Conservation (phyloP, 1,140 invertebrate species). For the Pachyrhynchus sulphureomaculatus region DNA sequence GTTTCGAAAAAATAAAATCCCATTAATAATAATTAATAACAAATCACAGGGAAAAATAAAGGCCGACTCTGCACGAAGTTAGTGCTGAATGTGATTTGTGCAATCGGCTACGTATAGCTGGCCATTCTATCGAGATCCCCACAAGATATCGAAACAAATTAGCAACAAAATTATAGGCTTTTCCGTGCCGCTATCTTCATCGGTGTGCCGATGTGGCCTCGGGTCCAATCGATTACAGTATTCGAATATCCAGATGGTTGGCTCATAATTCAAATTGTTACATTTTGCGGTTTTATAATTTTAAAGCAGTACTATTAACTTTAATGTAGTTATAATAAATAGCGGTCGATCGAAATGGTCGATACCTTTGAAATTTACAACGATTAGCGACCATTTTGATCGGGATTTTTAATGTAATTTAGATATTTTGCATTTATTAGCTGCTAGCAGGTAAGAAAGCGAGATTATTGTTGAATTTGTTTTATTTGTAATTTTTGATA, state of each 20-base stretch:
- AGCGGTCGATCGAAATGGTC: slow-evolving; percentile 27
- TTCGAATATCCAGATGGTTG: slow-evolving; percentile 44
- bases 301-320: slow-evolving; percentile 43
- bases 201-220: slow-evolving; percentile 44
- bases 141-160: slow-evolving; percentile 51
- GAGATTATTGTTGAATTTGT: too few relatives aligned
- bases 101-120: slow-evolving; percentile 26
- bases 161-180: slow-evolving; percentile 52
- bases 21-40: too few relatives aligned
- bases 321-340: slow-evolving; percentile 41
- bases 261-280: slow-evolving; percentile 48
- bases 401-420: neutral
- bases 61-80: slow-evolving; percentile 9
- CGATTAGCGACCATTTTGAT: slow-evolving; percentile 10
- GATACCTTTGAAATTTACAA: slow-evolving; percentile 26
- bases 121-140: slow-evolving; percentile 37
- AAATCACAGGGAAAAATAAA: too few relatives aligned
- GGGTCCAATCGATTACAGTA: slow-evolving; percentile 50
- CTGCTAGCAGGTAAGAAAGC: too few relatives aligned
- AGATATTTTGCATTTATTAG: slow-evolving; percentile 14
- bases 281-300: slow-evolving; percentile 48
- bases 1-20: too few relatives aligned
- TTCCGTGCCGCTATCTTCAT: slow-evolving; percentile 51
- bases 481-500: too few relatives aligned
- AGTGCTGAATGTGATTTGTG: slow-evolving; percentile 15